Base-by-base conservation (phyloP, 2,797 vertebrate genomes). In the Astyanax mexicanus region DNA sequence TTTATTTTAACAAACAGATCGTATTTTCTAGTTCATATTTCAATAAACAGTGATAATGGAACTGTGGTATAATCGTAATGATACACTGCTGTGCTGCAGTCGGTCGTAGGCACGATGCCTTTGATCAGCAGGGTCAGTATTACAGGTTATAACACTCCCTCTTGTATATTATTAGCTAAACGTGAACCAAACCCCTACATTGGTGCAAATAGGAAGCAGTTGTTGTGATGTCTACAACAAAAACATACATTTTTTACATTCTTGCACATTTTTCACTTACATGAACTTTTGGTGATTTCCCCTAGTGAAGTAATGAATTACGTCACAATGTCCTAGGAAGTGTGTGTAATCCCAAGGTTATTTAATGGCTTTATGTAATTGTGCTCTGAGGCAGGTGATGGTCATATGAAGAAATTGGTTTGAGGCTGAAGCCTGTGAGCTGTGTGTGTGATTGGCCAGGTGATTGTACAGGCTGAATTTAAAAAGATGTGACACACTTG, bases 321-420 rank as follows among this genome's bases (percentile, higher is more conserved):
- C 3, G 17, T 42, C 37, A 13, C 21, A 62, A 21, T 42, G 60
- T 42, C 38, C 23, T 21, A n/a, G 23, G 61, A 35, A 17, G 47
- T 52, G 19, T 4, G 0, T 45, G 37, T 32, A 47, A 58, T 58
- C 19, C 19, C 62, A 69, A 64, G 27, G 58, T 25, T 79, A 62
- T 52, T 38, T 2, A 32, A 32, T 32, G 23, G 27, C 71, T 62
- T 74, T 19, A 27, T 77, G 49, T 54, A 51, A 62, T 68, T 74
- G 57, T 58, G 76, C 71, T 52, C 45, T 68, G 25, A 69, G 52
- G 69, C 74, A 65, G 81, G 64, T 44, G 37, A 81, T 74, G 64
- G 57, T 84, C 78, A 82, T 80, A 77, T 72, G 74, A 49, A 79
- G 15, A 77, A 72, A 51, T 72, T 66, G 57, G 70, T 65, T 35